Evolutionary conservation across 2,797 vertebrate species (phyloP).

Genomic region (Eulemur mongoz): DNA sequence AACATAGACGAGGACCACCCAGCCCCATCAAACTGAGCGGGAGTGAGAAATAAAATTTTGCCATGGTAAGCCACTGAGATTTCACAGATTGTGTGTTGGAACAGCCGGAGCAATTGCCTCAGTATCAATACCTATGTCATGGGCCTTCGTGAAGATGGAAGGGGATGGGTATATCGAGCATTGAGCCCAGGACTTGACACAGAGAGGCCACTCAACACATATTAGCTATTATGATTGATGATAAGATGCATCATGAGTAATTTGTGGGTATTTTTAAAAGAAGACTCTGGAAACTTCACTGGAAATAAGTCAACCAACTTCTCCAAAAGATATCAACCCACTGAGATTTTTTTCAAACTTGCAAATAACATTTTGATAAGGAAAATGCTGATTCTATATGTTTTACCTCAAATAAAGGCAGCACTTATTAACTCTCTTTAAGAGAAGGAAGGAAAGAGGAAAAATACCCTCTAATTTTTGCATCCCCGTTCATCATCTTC

Average conservation of each 20-base stretch:
- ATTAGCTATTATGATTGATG: background rate
- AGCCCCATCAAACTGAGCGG: background rate
- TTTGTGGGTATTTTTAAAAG: background rate
- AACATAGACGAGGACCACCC: background rate
- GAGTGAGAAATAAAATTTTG: background rate
- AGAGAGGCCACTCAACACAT: background rate
- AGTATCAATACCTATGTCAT: background rate
- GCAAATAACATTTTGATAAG: constrained; percentile 67
- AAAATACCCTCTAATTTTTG: constrained; percentile 45
- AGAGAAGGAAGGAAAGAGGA: constrained; percentile 50
- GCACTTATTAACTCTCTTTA: constrained; percentile 50
- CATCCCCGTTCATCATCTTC: constrained; percentile 20
- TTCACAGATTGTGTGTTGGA: background rate
- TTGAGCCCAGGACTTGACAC: background rate
- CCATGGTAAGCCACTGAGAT: background rate
- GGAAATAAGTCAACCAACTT: constrained; percentile 48
- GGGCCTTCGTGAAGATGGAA: background rate
- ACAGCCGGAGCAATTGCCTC: background rate
- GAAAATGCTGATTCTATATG: constrained; percentile 57
- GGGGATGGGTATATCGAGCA: background rate
- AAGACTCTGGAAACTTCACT: constrained; percentile 21
- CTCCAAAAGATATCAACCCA: constrained; percentile 39
- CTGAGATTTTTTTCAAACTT: constrained; percentile 2
- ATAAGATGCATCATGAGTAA: background rate
- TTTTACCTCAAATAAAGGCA: constrained; percentile 48